Conservation (phyloP, 2,888 invertebrate genomes). For the Nematopogon swammerdamellus region DNA sequence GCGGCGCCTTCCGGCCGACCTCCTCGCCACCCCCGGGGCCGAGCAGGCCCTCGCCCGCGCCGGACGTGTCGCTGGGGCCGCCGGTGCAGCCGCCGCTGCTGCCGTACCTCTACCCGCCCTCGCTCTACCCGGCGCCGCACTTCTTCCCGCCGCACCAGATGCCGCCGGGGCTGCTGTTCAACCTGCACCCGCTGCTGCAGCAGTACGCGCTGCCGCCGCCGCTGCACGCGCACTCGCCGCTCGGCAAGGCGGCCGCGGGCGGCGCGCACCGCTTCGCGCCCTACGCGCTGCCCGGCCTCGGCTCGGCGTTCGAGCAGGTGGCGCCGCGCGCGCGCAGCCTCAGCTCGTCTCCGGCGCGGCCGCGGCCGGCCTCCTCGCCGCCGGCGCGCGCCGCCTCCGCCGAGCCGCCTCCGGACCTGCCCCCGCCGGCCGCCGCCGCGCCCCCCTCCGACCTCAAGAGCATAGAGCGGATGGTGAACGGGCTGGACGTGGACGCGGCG, state of each 20-base stretch:
- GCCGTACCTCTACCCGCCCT: slow-evolving; percentile 90
- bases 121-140: slow-evolving; percentile 73
- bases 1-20: slow-evolving; percentile 26
- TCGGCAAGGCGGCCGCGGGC: slow-evolving; percentile 56
- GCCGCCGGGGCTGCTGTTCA: slow-evolving; percentile 82
- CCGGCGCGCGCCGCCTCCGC: slow-evolving; percentile 50
- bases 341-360: slow-evolving; percentile 56
- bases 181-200: slow-evolving; percentile 84
- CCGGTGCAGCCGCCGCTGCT: slow-evolving; percentile 90
- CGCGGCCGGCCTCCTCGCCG: slow-evolving; percentile 32
- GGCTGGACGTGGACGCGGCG: slow-evolving; percentile 80
- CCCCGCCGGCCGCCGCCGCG: slow-evolving; percentile 53
- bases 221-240: slow-evolving; percentile 64
- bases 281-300: slow-evolving; percentile 77
- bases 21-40: slow-evolving; percentile 55
- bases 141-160: slow-evolving; percentile 74
- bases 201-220: slow-evolving; percentile 80
- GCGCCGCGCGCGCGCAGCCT: slow-evolving; percentile 71
- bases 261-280: slow-evolving; percentile 78
- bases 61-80: slow-evolving; percentile 92
- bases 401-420: slow-evolving; percentile 53
- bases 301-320: slow-evolving; percentile 87
- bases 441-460: slow-evolving; percentile 85
- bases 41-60: slow-evolving; percentile 73
- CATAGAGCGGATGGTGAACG: slow-evolving; percentile 97